Evolutionary conservation across 2,113 vertebrate species (phyloP).

Genomic region (Petromus typicus): DNA sequence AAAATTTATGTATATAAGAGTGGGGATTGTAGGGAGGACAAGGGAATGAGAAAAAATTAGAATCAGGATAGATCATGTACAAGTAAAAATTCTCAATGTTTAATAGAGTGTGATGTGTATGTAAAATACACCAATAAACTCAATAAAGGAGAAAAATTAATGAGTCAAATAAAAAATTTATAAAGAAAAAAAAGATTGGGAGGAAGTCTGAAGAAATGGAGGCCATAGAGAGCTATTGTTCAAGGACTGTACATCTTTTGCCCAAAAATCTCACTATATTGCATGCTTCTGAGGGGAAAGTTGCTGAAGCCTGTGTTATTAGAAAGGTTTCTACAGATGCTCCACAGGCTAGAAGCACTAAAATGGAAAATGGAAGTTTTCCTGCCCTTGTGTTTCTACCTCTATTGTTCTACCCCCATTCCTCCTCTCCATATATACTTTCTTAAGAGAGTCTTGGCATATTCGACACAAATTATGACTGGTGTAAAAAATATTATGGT

Average conservation of each 20-base stretch:
- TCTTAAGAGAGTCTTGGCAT: background rate
- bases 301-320: background rate
- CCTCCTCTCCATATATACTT: background rate
- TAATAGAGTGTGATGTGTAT: too few relatives aligned
- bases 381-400: background rate
- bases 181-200: background rate
- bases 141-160: too few relatives aligned
- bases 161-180: background rate
- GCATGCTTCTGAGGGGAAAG: background rate
- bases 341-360: background rate
- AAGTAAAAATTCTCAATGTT: too few relatives aligned
- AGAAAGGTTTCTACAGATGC: background rate
- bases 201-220: background rate
- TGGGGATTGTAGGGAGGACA: too few relatives aligned
- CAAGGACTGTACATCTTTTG: background rate
- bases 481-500: background rate
- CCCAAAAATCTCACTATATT: background rate
- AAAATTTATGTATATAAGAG: too few relatives aligned
- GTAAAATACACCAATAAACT: too few relatives aligned
- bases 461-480: background rate
- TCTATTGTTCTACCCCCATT: background rate
- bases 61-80: too few relatives aligned
- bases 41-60: too few relatives aligned
- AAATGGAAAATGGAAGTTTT: background rate
- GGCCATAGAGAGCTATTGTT: background rate